A percentile compares a stretch with the other conserved stretches of the same genome.
These are phyloP conservation scores for Hippoglossus hippoglossus DNA, from an alignment of 2,797 vertebrate genomes.

Conservation along the genomic window DNA sequence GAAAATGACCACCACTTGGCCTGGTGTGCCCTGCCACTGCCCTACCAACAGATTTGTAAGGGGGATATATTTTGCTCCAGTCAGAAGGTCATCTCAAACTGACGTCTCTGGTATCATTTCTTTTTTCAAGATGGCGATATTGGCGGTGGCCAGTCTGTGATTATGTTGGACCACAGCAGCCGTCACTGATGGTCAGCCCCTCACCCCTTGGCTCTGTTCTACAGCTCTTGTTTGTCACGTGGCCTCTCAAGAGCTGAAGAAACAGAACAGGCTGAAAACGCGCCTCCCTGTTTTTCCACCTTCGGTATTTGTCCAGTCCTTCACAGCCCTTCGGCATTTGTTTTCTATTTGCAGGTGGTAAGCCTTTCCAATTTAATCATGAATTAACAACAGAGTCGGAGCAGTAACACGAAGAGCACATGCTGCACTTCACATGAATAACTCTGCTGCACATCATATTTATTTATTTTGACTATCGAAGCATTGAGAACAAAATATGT, in stretches of 20 bases:
- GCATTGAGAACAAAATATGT: not conserved
- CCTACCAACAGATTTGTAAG: conserved; percentile 24
- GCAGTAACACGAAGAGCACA: not conserved
- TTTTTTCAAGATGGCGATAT: conserved; percentile 15
- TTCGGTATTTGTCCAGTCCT: not conserved
- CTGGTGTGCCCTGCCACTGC: conserved; percentile 41
- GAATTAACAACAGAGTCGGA: conserved; percentile 3
- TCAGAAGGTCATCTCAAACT: conserved; percentile 46
- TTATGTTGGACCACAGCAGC: conserved; percentile 31
- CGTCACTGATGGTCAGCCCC: conserved; percentile 38
- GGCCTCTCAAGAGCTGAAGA: conserved; percentile 7
- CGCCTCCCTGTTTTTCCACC: conserved; percentile 7
- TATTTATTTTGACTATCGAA: too few species aligned
- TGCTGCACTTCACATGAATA: too few species aligned
- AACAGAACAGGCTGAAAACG: not conserved
- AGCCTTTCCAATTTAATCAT: not conserved
- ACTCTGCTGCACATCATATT: too few species aligned
- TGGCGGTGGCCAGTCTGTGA: conserved; percentile 17
- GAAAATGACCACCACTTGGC: conserved; percentile 66
- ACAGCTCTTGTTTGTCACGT: not conserved
- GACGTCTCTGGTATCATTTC: conserved; percentile 14
- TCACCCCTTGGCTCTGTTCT: not conserved
- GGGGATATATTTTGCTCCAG: conserved; percentile 27
- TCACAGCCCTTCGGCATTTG: not conserved
- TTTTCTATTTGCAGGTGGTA: conserved; percentile 14